Conservation (phyloP, 2,113 vertebrate genomes). For the Sclerurus mexicanus region DNA sequence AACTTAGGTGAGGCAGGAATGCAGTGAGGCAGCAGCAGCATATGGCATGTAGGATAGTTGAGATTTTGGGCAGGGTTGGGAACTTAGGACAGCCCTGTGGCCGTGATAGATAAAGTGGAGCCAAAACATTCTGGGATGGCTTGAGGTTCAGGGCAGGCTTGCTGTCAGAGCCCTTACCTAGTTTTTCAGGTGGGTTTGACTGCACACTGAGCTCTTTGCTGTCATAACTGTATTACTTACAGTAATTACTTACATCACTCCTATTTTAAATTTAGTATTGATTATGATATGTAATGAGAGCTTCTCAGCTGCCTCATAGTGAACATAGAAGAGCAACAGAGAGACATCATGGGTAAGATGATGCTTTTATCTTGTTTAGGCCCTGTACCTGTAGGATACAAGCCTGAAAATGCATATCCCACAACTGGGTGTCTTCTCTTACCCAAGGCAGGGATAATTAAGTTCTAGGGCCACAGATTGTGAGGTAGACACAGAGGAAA, state of each 20-base stretch:
- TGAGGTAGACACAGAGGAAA: background rate
- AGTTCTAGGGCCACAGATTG: background rate
- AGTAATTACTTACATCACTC: background rate
- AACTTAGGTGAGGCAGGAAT: background rate
- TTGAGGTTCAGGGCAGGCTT: background rate
- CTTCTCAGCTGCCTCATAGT: background rate
- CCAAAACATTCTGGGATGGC: background rate
- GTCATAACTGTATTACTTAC: background rate
- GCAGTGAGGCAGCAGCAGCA: background rate
- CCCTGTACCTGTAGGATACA: background rate
- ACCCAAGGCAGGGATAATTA: background rate
- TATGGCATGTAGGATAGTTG: fast-evolving
- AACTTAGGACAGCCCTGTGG: background rate
- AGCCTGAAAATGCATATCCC: background rate
- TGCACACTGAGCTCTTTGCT: background rate
- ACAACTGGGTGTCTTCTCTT: background rate
- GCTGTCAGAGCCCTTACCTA: background rate
- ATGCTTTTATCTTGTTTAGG: background rate
- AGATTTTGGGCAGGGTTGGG: background rate
- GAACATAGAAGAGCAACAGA: background rate
- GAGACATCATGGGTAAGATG: background rate
- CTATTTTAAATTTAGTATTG: background rate
- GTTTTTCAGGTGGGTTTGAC: background rate
- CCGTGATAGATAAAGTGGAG: background rate
- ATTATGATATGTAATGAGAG: background rate